These are phyloP conservation scores for Embidobia sp. DNA, from an alignment of 2,888 invertebrate genomes.

Conservation along the genomic window DNA sequence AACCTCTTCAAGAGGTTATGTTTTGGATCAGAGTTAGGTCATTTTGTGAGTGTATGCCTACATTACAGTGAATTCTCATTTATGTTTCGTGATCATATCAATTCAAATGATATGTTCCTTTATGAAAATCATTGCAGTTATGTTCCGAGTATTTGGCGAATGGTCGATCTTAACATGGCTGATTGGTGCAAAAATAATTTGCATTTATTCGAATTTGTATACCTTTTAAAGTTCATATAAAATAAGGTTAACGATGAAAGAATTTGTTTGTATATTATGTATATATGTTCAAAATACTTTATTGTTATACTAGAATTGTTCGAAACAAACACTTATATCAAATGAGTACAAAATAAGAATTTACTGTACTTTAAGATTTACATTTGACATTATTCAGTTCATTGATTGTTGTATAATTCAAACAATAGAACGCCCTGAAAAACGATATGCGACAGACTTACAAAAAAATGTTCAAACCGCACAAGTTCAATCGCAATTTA, in stretches of 20 bases:
- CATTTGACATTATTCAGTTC: conserved; percentile 10
- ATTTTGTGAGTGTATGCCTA: no score
- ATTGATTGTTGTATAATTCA: conserved; percentile 5
- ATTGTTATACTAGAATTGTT: background rate
- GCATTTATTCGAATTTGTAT: no score
- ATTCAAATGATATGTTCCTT: conserved; percentile 31
- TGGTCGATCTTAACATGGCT: no score
- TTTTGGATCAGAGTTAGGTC: no score
- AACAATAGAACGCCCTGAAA: no score
- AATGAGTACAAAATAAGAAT: conserved; percentile 16
- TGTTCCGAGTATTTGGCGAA: no score
- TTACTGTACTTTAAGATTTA: conserved; percentile 8
- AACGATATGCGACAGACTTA: no score
- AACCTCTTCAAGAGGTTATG: background rate
- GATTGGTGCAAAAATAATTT: no score
- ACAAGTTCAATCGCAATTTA: no score
- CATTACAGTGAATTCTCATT: conserved; percentile 35
- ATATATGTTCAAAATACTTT: background rate
- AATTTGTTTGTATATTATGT: background rate
- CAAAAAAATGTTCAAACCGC: no score
- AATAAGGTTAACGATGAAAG: background rate
- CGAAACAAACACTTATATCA: background rate
- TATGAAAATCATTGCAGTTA: no score
- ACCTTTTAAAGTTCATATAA: background rate
- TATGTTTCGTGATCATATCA: background rate